phyloP scores from a whole-genome alignment of 1,140 invertebrate genomes.

The Teleopsis dalmanni region DNA sequence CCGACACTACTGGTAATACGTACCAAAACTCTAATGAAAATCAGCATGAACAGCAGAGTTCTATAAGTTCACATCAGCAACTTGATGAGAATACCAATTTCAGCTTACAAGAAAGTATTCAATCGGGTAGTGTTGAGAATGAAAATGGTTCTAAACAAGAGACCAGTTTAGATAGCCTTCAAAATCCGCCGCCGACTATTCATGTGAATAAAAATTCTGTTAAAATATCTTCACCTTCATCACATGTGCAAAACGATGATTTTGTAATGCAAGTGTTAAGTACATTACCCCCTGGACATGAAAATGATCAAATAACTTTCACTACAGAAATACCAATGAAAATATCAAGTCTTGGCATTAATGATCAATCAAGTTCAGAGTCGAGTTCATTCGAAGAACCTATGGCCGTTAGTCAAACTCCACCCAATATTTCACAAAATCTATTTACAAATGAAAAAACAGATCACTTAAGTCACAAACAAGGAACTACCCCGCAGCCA shows the following conservation, averaged over 20 bases:
- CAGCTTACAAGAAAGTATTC: no score
- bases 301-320: constrained; percentile 15
- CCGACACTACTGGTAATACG: not conserved
- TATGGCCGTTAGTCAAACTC: constrained; percentile 17
- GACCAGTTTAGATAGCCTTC: not conserved
- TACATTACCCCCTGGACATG: constrained; percentile 26
- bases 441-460: constrained; percentile 3
- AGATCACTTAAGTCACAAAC: not conserved
- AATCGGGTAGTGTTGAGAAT: not conserved
- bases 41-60: not conserved
- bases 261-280: constrained; percentile 34
- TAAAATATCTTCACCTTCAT: constrained; percentile 19
- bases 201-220: constrained; percentile 34
- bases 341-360: constrained; percentile 18
- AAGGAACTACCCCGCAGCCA: not conserved
- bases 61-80: not conserved
- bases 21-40: not conserved
- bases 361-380: constrained; percentile 30
- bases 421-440: constrained; percentile 5
- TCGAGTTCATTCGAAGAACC: constrained; percentile 34
- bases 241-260: constrained; percentile 29
- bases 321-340: constrained; percentile 38
- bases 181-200: constrained; percentile 19
- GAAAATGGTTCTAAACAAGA: not conserved
- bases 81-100: not conserved